Evolutionary conservation across 2,113 vertebrate genomes (phyloP), one percentile per base, ranked within the genome.

Genomic region (Mesoclemmys tuberculata): DNA sequence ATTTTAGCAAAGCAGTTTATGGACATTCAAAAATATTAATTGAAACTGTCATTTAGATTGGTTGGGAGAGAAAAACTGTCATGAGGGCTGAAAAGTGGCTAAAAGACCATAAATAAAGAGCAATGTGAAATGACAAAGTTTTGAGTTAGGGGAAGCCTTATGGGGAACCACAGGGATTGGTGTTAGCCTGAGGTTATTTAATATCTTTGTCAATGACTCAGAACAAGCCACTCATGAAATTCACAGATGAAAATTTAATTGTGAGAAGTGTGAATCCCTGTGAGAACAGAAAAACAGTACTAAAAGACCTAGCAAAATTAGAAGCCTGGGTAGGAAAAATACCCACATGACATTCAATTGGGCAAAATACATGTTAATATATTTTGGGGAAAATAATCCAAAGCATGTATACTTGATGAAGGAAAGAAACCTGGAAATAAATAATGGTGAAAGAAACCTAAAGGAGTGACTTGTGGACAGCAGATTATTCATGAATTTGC

Each of bases 401-500:
- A 92, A 77, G 80, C 90, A 82, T 58, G 13, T 95, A 80, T 64
- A 29, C 58, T 93, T 94, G 79, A 95, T 91, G 88, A 90, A 95
- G 84, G 83, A 91, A 75, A 77, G 2, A 92, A 96, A 90, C 86
- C 61, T 93, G 84, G 68, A 48, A 90, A 95, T 77, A 61, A 93
- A 93, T 64, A 93, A 93, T 24, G 8, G 77, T 85, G 22, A 52
- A 90, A 94, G 48, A 87, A 93, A 84, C 82, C 87, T 78, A 35
- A 31, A 61, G n/a, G 88, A 90, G 89, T 94, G 89, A 52, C 77
- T n/a, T 87, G 68, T 84, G 55, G 51, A 93, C 93, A 95, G 90
- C 61, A 87, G 87, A 94, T 35, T 89, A 87, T 95, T 92, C 88
- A 93, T 93, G 94, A 96, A 93, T 90, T 95, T 95, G 93, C 88